Conservation (phyloP, 2,888 invertebrate genomes). For the Hypolimnas misippus region DNA sequence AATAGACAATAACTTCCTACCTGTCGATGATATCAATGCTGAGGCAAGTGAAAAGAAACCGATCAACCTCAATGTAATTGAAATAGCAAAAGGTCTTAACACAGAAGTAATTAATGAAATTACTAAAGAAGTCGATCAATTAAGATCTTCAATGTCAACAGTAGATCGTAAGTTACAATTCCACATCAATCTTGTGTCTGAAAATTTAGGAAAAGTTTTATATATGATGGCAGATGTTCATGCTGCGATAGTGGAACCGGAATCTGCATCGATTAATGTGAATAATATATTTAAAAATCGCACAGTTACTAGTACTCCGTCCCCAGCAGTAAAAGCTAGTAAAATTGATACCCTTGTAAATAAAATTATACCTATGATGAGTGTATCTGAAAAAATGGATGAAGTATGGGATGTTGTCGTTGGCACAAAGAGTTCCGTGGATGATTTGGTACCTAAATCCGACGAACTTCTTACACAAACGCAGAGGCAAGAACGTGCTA, state of each 20-base stretch:
- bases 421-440: slow-evolving; percentile 94
- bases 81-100: slow-evolving; percentile 93
- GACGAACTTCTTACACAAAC: slow-evolving; percentile 93
- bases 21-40: slow-evolving; percentile 92
- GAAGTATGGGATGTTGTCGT: slow-evolving; percentile 96
- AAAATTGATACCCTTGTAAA: slow-evolving; percentile 92
- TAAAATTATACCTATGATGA: slow-evolving; percentile 93
- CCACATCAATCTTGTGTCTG: slow-evolving; percentile 92
- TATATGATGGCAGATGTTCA: slow-evolving; percentile 92
- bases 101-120: slow-evolving; percentile 91
- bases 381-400: slow-evolving; percentile 95
- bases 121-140: slow-evolving; percentile 90
- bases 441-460: slow-evolving; percentile 93
- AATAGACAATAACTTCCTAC: slow-evolving; percentile 91
- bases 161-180: slow-evolving; percentile 93
- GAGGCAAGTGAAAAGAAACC: slow-evolving; percentile 95
- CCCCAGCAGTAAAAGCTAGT: slow-evolving; percentile 85
- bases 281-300: slow-evolving; percentile 80
- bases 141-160: slow-evolving; percentile 90
- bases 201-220: slow-evolving; percentile 91
- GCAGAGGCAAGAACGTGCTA: slow-evolving; percentile 93
- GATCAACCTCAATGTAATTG: slow-evolving; percentile 91
- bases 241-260: slow-evolving; percentile 91
- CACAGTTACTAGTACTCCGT: slow-evolving; percentile 84
- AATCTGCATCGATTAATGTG: slow-evolving; percentile 80